These are phyloP conservation scores for Pseudonaja textilis DNA, from an alignment of 2,113 vertebrate species.

Conservation along the genomic window DNA sequence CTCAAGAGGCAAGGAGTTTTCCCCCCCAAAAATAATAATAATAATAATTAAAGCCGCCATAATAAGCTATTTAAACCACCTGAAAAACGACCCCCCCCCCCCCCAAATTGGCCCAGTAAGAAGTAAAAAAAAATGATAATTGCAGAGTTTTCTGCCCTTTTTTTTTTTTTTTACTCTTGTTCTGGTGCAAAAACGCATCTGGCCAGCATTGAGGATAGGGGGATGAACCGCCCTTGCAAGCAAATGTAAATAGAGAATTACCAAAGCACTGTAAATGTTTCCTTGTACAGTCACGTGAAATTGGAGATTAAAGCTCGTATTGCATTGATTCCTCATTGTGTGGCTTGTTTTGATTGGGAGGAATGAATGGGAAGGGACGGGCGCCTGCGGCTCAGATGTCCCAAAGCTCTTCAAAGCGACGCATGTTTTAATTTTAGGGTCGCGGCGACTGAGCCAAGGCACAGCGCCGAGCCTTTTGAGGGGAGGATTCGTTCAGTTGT, in stretches of 20 bases:
- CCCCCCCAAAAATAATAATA: rapidly evolving
- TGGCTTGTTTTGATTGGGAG: not conserved
- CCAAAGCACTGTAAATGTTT: conserved; percentile 66
- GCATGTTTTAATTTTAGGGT: not conserved
- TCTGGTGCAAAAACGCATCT: not conserved
- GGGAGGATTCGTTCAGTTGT: too few relatives aligned
- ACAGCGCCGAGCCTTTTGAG: not conserved
- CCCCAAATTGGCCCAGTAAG: too few relatives aligned
- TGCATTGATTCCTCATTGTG: conserved; percentile 13
- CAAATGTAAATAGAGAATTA: conserved; percentile 58
- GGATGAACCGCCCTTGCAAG: conserved; percentile 4
- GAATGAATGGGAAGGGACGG: not conserved
- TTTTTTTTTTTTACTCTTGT: too few relatives aligned
- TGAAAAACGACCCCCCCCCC: not conserved
- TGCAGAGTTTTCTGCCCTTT: not conserved
- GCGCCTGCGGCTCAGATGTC: not conserved
- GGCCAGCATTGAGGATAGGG: not conserved
- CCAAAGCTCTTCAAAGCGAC: not conserved
- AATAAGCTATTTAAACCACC: not conserved
- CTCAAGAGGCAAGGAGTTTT: not conserved
- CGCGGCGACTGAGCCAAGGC: not conserved
- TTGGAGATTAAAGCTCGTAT: conserved; percentile 66
- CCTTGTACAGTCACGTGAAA: conserved; percentile 67
- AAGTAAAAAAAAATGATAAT: not conserved
- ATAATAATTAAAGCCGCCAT: rapidly evolving